A percentile compares a stretch with the other conserved stretches of the same genome.
These are phyloP conservation scores for Lophotis ruficrista DNA, from an alignment of 2,113 vertebrate species.

Conservation along the genomic window DNA sequence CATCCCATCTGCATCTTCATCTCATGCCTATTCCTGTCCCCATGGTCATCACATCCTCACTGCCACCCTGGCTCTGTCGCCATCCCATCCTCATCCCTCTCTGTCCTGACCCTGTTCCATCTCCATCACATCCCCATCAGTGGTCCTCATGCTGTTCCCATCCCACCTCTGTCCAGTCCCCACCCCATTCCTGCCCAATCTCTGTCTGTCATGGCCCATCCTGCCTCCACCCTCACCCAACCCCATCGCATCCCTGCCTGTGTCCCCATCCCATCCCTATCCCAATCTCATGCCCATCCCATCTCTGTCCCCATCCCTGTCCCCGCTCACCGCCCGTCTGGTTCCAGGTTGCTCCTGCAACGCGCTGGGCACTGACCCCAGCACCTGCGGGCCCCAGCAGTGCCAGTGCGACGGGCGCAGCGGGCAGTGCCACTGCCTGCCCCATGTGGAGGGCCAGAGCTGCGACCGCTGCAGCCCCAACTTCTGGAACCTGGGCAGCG, in stretches of 20 bases:
- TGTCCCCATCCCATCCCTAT: no score
- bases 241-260: no score
- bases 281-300: no score
- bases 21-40: background rate
- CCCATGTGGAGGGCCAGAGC: slow-evolving; percentile 85
- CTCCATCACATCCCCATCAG: background rate
- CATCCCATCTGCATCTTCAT: background rate
- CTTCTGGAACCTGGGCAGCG: slow-evolving; percentile 91
- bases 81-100: background rate
- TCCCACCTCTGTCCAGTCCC: background rate
- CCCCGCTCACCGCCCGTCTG: background rate
- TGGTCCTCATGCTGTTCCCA: background rate
- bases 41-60: background rate
- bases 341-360: slow-evolving; percentile 91
- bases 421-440: slow-evolving; percentile 91
- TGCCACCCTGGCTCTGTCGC: background rate
- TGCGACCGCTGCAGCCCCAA: slow-evolving; percentile 91
- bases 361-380: slow-evolving; percentile 83
- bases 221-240: no score
- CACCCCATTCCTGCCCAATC: background rate
- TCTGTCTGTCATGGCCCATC: background rate
- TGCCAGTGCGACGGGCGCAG: slow-evolving; percentile 86
- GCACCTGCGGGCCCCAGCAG: slow-evolving; percentile 82
- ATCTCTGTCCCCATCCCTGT: background rate
- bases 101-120: background rate